These are phyloP conservation scores for Scalopus aquaticus DNA, from an alignment of 2,113 vertebrate genomes.

Conservation along the genomic window DNA sequence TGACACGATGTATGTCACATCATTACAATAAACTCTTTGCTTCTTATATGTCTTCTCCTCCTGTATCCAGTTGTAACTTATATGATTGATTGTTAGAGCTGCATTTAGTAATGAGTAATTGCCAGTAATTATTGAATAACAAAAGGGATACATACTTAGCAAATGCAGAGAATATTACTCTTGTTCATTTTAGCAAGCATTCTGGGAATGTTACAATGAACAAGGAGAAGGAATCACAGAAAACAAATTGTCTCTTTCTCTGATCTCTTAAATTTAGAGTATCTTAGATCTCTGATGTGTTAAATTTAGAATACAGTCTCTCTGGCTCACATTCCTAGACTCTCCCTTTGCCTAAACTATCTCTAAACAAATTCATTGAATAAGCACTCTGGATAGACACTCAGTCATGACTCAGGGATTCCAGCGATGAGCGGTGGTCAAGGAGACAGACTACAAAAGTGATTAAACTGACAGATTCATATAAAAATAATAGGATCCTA, in stretches of 20 bases:
- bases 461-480: background rate
- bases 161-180: background rate
- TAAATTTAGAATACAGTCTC: background rate
- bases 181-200: conserved; percentile 6
- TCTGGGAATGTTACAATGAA: background rate
- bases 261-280: background rate
- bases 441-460: background rate
- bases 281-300: background rate
- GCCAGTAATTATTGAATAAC: background rate
- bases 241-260: background rate
- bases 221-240: background rate
- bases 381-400: background rate
- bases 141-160: background rate
- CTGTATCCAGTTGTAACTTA: background rate
- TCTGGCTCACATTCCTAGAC: background rate
- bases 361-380: background rate
- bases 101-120: background rate
- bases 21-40: background rate
- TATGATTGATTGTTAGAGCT: background rate
- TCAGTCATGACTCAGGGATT: background rate
- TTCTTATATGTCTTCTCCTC: background rate
- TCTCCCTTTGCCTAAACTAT: background rate
- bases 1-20: too few relatives aligned
- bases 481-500: background rate
- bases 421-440: background rate